Evolutionary conservation across 2,113 vertebrate species (phyloP).

Genomic region (Psilopogon haemacephalus): DNA sequence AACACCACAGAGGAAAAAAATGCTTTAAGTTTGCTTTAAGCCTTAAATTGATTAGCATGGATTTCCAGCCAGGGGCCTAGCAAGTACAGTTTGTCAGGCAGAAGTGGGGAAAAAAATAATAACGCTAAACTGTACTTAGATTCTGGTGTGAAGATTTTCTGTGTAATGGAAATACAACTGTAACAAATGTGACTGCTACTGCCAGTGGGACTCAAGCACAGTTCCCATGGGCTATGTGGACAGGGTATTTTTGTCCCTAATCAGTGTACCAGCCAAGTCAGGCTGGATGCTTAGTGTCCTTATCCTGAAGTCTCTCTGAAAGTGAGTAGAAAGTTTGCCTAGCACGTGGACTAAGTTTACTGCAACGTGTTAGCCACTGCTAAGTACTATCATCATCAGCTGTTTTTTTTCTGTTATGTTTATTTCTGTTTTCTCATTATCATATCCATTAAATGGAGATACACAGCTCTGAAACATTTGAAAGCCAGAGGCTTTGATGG

Average conservation of each 20-base stretch:
- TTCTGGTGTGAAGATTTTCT: not conserved
- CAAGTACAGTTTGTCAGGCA: constrained; percentile 40
- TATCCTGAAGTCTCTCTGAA: not conserved
- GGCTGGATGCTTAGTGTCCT: not conserved
- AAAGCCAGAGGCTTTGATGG: not conserved
- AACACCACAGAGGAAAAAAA: constrained; percentile 30
- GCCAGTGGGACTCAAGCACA: not conserved
- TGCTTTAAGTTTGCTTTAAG: not conserved
- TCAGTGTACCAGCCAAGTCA: not conserved
- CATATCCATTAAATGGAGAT: not conserved
- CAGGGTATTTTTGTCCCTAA: not conserved
- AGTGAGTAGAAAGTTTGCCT: not conserved
- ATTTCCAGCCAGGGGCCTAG: constrained; percentile 52
- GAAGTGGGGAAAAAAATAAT: constrained; percentile 45
- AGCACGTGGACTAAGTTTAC: not conserved
- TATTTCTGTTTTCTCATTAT: not conserved
- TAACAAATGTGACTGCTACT: constrained; percentile 13
- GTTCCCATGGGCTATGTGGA: not conserved
- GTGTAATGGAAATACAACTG: not conserved
- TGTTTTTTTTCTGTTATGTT: not conserved
- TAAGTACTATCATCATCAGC: not conserved
- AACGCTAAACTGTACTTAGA: constrained; percentile 39
- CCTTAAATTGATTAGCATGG: constrained; percentile 63
- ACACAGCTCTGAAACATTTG: not conserved
- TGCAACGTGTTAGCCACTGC: not conserved